phyloP scores from a whole-genome alignment of 2,113 vertebrate species.

The Austrofundulus limnaeus region DNA sequence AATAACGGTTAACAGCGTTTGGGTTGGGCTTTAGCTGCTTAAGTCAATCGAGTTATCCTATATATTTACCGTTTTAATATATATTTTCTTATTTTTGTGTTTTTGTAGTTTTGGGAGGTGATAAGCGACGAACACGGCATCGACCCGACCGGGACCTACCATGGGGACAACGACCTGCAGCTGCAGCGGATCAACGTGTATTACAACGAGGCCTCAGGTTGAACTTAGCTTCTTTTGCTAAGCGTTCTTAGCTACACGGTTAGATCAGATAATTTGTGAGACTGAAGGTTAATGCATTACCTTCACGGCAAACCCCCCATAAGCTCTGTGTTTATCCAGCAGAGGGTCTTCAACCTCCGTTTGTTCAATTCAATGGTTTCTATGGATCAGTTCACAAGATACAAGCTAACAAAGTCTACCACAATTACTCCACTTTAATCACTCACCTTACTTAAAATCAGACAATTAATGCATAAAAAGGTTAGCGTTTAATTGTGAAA shows the following conservation, averaged over 20 bases:
- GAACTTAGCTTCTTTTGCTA: no score
- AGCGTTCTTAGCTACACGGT: no score
- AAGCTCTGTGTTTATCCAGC: no score
- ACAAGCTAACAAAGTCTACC: background rate
- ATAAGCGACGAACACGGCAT: constrained; percentile 70
- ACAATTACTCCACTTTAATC: no score
- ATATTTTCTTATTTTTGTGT: background rate
- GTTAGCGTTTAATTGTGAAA: background rate
- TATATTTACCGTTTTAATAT: no score
- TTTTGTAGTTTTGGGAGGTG: constrained; percentile 67
- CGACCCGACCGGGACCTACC: constrained; percentile 61
- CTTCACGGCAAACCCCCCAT: no score
- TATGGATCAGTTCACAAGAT: constrained; percentile 24
- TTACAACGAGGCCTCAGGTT: constrained; percentile 67
- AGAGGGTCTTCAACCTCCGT: no score
- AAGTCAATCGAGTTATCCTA: background rate
- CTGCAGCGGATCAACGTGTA: constrained; percentile 66
- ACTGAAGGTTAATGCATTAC: no score
- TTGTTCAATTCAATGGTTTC: constrained; percentile 36
- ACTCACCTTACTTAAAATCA: no score
- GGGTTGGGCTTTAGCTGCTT: background rate
- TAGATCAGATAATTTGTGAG: no score
- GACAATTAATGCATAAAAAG: no score
- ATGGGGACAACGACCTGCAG: constrained; percentile 66
- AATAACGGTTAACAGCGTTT: constrained; percentile 14